Conservation (phyloP, 2,113 vertebrate genomes). For the Centropristis striata region DNA sequence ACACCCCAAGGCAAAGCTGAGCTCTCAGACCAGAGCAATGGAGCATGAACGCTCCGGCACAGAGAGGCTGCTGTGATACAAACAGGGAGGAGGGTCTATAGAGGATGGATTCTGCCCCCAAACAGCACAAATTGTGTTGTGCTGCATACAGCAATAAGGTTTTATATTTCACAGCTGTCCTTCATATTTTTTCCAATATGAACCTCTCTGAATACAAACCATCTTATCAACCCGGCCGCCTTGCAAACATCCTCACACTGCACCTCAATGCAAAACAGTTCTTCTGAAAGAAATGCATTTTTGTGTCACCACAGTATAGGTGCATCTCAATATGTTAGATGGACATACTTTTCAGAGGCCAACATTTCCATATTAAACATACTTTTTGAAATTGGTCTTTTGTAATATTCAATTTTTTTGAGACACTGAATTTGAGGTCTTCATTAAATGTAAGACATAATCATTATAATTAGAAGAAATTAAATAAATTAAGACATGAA, state of each 20-base stretch:
- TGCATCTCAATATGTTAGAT: no score
- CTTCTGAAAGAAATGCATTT: not conserved
- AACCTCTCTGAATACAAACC: not conserved
- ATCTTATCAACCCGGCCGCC: not conserved
- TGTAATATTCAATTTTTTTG: no score
- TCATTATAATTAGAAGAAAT: no score
- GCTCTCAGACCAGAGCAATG: constrained; percentile 68
- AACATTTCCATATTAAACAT: no score
- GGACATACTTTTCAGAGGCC: no score
- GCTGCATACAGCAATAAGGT: not conserved
- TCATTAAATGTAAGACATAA: no score
- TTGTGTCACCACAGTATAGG: not conserved
- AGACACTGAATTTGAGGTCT: no score
- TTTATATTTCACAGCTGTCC: not conserved
- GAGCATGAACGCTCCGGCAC: constrained; percentile 55
- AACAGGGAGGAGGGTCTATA: constrained; percentile 21
- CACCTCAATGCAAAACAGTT: not conserved
- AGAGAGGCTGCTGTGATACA: constrained; percentile 34
- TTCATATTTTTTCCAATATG: not conserved
- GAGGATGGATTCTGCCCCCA: constrained; percentile 11
- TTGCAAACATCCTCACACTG: not conserved
- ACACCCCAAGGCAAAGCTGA: constrained; percentile 59
- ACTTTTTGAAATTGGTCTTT: no score
- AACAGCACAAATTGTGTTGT: not conserved
- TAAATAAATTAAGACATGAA: no score